Evolutionary conservation across 1,140 invertebrate genomes (phyloP).

Genomic region (Caenorhabditis briggsae): DNA sequence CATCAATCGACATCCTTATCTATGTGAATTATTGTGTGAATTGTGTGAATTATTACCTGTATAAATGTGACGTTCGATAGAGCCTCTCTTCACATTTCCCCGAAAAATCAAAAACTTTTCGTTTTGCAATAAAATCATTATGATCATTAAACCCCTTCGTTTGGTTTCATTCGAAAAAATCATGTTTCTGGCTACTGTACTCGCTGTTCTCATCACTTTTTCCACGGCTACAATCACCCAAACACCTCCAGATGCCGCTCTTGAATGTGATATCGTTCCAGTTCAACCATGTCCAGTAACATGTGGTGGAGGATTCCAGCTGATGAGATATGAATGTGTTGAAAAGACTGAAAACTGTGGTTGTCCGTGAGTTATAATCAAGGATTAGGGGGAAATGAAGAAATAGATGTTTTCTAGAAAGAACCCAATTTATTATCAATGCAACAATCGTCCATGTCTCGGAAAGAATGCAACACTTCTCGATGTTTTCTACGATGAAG

Average conservation of each 20-base stretch:
- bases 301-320: conserved; percentile 25
- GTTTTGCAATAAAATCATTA: conserved; percentile 55
- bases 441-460: conserved; percentile 40
- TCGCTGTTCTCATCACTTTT: conserved; percentile 11
- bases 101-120: too few species aligned
- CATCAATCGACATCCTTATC: neutral
- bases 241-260: neutral
- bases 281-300: conserved; percentile 1
- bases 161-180: neutral
- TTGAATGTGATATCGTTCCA: conserved; percentile 36
- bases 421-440: conserved; percentile 36
- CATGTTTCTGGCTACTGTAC: neutral
- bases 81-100: neutral
- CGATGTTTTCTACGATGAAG: conserved; percentile 24
- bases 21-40: neutral
- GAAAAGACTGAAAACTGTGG: neutral
- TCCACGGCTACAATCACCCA: neutral
- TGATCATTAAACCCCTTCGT: neutral
- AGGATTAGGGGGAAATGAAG: neutral
- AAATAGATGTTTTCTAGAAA: neutral
- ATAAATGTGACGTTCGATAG: neutral
- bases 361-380: conserved; percentile 4
- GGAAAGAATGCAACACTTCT: conserved; percentile 41
- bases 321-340: neutral
- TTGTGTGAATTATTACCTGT: neutral